Evolutionary conservation across 35 echinoderm and acorn worm genomes (phyloP).

Genomic region (Anneissia japonica): DNA sequence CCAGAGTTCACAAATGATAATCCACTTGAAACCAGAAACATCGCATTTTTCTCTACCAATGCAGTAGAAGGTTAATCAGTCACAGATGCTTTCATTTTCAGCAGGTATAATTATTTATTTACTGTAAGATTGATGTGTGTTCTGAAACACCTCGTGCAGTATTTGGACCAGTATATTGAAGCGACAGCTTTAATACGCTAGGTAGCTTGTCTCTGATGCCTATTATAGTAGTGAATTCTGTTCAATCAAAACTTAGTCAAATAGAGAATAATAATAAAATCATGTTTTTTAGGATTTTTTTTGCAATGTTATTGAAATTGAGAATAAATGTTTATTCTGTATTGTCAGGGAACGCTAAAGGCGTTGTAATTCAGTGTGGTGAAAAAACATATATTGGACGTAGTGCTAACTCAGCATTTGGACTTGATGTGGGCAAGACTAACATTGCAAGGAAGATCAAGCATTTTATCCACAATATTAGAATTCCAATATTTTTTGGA

Average conservation of each 20-base stretch:
- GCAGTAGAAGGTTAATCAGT: constrained; percentile 84
- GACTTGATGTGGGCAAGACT: constrained; percentile 76
- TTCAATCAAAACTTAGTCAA: no score
- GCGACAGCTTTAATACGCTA: no score
- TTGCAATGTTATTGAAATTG: no score
- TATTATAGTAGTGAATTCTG: no score
- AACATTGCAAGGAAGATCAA: constrained; percentile 89
- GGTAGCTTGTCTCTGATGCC: no score
- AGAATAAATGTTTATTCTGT: neutral
- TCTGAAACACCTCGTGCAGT: no score
- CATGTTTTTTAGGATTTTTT: no score
- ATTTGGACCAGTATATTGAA: no score
- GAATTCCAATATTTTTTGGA: constrained; percentile 87
- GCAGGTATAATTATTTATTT: no score
- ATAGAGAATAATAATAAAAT: no score
- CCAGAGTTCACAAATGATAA: constrained; percentile 86
- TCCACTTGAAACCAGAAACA: constrained; percentile 90
- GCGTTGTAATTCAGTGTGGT: constrained; percentile 82
- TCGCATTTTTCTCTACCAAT: constrained; percentile 95
- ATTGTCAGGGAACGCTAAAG: constrained; percentile 63
- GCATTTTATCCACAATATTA: constrained; percentile 99
- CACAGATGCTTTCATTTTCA: no score
- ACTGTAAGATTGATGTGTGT: no score
- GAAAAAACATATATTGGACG: constrained; percentile 92
- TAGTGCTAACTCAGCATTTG: constrained; percentile 87